Evolutionary conservation across 2,888 invertebrate species (phyloP), one percentile per base, ranked within the genome.

Genomic region (Platerodrilus igneus): DNA sequence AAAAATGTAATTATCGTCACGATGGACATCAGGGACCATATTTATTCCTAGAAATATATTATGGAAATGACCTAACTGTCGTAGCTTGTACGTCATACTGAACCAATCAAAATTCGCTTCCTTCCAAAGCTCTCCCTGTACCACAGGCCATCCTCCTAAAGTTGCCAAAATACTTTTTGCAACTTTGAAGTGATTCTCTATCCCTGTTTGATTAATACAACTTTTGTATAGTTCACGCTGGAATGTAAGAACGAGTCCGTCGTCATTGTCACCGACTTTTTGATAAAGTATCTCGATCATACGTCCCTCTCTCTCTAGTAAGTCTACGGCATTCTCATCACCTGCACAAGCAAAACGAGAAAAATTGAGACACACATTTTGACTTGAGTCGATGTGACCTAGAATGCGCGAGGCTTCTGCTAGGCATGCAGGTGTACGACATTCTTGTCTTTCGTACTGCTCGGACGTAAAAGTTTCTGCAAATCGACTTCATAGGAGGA

Each of bases 341-440:
- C 11, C 13, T 9, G 23, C 22, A 11, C 42, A 42, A 25, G 34
- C 27, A 19, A 42, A 42, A 10, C 22, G 11, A 14, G 85, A 85
- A 65, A 87, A 87, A 59, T 86, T 81, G 44, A 85, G 81, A 58
- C 86, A 87, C 0, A 86, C 86, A 48, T 85, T 79, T 8, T 78
- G 76, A 1, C 66, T 62, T 1, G 70, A 63, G 52, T 86, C 79
- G 74, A 86, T 78, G 53, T 79, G 79, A 40, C 73, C 67, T 22
- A 86, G 64, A 8, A 86, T 69, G 48, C 75, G 74, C 1, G 81
- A 77, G 0, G 86, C 83, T 79, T 83, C 79, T 57, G 81, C 78
- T 27, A 89, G 73, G 68, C 90, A 90, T 14, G 15, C 18, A 7
- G 36, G 27, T 9, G 16, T 28, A 7, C 10, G n/a, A 17, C 41